phyloP scores from a whole-genome alignment of 35 echinoderm and acorn worm species.

The Apostichopus californicus region DNA sequence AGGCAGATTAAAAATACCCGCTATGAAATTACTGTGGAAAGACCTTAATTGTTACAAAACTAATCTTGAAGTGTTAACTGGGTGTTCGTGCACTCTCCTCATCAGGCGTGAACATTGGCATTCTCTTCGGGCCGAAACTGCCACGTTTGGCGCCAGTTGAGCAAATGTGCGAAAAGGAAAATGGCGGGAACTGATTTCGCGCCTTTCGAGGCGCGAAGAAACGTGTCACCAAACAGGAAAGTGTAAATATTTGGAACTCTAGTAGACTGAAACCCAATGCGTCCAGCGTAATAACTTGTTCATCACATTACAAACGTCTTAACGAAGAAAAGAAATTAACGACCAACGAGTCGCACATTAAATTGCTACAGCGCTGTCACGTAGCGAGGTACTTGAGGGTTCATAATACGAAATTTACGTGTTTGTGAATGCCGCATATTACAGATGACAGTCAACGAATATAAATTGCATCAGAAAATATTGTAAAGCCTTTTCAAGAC shows the following conservation, averaged over 20 bases:
- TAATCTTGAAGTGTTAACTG: slow-evolving; percentile 52
- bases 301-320: slow-evolving; percentile 47
- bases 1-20: background rate
- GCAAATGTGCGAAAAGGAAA: slow-evolving; percentile 58
- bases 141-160: slow-evolving; percentile 58
- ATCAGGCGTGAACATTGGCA: slow-evolving; percentile 43
- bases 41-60: slow-evolving; percentile 34
- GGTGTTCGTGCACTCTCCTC: slow-evolving; percentile 48
- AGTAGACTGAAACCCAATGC: slow-evolving; percentile 49
- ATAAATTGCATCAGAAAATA: too few relatives aligned
- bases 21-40: background rate
- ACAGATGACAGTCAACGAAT: background rate
- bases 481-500: too few relatives aligned
- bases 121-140: slow-evolving; percentile 57
- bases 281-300: slow-evolving; percentile 53
- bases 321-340: slow-evolving; percentile 40
- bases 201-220: slow-evolving; percentile 52
- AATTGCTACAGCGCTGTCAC: background rate
- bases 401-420: background rate
- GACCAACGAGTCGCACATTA: background rate
- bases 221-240: slow-evolving; percentile 52
- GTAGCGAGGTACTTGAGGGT: background rate
- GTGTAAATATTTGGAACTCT: slow-evolving; percentile 60
- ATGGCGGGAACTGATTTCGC: slow-evolving; percentile 60
- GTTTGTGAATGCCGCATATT: background rate